Base-by-base conservation (phyloP, 1,140 invertebrate species). In the Pogonomyrmex barbatus region DNA sequence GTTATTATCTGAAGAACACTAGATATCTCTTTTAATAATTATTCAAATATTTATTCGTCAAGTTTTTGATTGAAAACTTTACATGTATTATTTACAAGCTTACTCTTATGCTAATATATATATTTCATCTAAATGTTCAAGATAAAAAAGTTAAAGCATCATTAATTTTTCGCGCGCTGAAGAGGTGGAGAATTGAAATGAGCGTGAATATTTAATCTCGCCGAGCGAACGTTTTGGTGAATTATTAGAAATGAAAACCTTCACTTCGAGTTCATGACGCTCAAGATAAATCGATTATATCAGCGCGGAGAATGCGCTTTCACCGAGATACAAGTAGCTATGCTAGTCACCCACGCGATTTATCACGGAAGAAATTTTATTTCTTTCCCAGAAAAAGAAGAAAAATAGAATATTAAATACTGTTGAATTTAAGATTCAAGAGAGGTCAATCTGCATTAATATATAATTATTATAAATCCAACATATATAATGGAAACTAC, bases 331-430 rank as follows among this genome's bases (percentile, higher is more conserved):
- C 73, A 24, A 24, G 3, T 6, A 62, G 56, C n/a, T 47, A 24
- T 85, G 60, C 87, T 86, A 71, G 52, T 88, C 88, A 88, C 87
- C 83, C 87, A 89, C 87, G 87, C 82, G 52, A 2, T 42, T 47
- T 14, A 30, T 86, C 33, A 58, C 75, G 17, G 75, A 73, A 47
- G 33, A 39, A 54, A 17, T 58, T 68, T 70, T 75, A 60, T 50
- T 52, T 39, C 67, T 9, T 60, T 77, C 5, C 12, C 47, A 30
- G 17, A 36, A 30, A 17, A 9, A 52, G 14, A 10, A 71, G 24
- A 47, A 42, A 42, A n/a, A 12, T 4, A 33, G 0, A 54, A 54
- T 56, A 39, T 52, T 71, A 36, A 52, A 24, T 24, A 24, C 24
- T 24, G 24, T 24, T 24, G 24, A 73, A 39, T 73, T 30, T 33